A percentile compares a stretch with the other conserved stretches of the same genome.
phyloP scores from a whole-genome alignment of 2,113 vertebrate genomes.

The Macroglossus sobrinus region DNA sequence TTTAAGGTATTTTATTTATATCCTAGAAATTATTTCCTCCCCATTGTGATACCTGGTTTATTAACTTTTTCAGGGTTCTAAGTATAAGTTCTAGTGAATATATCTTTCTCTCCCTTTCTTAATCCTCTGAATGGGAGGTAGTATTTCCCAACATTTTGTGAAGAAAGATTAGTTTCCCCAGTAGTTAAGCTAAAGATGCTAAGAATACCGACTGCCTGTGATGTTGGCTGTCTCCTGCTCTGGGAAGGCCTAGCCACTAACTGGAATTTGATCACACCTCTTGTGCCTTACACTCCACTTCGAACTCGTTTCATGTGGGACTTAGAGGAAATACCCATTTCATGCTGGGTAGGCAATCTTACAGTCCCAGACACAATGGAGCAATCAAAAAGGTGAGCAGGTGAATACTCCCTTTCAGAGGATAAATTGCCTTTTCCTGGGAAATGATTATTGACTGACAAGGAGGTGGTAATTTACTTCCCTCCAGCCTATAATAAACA shows the following conservation, averaged over 20 bases:
- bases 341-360: background rate
- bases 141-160: background rate
- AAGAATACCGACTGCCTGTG: background rate
- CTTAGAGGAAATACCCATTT: background rate
- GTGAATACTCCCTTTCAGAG: conserved; percentile 36
- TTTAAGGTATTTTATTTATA: background rate
- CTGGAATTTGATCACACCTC: accelerated
- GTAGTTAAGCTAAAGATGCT: background rate
- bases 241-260: background rate
- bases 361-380: conserved; percentile 46
- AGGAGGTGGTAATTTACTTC: conserved; percentile 53
- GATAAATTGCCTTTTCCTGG: conserved; percentile 59
- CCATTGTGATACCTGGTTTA: background rate
- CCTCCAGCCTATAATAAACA: conserved; percentile 62
- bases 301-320: background rate
- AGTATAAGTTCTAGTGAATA: background rate
- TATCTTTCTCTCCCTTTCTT: background rate
- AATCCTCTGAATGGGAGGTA: background rate
- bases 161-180: background rate
- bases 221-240: accelerated
- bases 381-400: conserved; percentile 46
- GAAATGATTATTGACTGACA: conserved; percentile 64
- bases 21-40: background rate
- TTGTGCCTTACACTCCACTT: background rate
- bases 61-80: background rate